Conservation (phyloP, 2,797 vertebrate genomes). For the Cygnus olor region DNA sequence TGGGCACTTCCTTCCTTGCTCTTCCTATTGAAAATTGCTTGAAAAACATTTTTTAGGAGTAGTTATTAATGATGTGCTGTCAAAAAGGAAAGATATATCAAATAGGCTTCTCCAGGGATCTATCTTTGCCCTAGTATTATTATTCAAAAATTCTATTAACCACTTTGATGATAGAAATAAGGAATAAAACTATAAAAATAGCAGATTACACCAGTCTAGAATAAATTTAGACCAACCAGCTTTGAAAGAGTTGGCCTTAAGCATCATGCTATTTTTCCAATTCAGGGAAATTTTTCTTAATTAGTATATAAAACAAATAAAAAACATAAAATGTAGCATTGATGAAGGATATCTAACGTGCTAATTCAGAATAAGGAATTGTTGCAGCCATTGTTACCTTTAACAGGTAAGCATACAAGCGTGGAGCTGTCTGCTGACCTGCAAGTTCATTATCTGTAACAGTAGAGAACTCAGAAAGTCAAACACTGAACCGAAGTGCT, state of each 20-base stretch:
- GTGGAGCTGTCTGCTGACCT: neutral
- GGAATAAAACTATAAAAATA: conserved; percentile 2
- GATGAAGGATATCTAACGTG: neutral
- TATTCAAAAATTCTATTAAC: conserved; percentile 54
- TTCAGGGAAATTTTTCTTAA: neutral
- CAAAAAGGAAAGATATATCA: conserved; percentile 13
- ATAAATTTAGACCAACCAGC: neutral
- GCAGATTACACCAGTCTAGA: neutral
- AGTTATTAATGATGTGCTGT: conserved; percentile 25
- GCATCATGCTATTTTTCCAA: neutral
- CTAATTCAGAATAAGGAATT: neutral
- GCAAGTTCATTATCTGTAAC: neutral
- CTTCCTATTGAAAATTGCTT: conserved; percentile 29
- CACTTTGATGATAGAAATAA: conserved; percentile 29
- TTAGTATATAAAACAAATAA: neutral
- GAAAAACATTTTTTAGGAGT: conserved; percentile 32
- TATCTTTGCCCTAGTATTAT: conserved; percentile 7
- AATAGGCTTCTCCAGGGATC: neutral
- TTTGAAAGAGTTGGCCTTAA: conserved; percentile 8
- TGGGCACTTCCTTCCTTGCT: neutral
- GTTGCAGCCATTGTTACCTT: neutral
- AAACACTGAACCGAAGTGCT: neutral
- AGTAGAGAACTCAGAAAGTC: neutral
- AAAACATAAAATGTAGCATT: neutral
- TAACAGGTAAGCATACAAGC: neutral